phyloP scores from a whole-genome alignment of 1,140 invertebrate genomes.

The Tetranychus urticae region DNA sequence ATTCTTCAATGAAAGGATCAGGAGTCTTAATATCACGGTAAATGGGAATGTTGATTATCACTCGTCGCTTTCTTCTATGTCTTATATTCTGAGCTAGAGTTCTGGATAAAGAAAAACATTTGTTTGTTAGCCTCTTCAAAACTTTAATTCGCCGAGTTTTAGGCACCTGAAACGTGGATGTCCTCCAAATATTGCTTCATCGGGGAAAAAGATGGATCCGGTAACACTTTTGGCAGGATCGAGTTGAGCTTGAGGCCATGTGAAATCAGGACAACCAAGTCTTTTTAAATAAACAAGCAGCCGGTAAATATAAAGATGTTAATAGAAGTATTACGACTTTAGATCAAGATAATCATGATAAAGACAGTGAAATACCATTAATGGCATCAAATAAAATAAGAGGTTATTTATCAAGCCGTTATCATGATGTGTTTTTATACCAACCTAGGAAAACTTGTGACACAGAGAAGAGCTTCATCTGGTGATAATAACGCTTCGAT shows the following conservation, averaged over 20 bases:
- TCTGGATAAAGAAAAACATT: constrained; percentile 23
- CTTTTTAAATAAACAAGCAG: constrained; percentile 22
- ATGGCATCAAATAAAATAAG: no score
- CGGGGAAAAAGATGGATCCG: constrained; percentile 76
- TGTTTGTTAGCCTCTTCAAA: background rate
- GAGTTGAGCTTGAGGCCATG: constrained; percentile 44
- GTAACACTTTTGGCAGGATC: constrained; percentile 48
- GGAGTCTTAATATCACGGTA: constrained; percentile 62
- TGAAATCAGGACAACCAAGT: constrained; percentile 67
- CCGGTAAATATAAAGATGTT: background rate
- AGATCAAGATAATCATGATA: background rate
- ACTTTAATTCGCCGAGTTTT: background rate
- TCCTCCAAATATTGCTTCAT: constrained; percentile 70
- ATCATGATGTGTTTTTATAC: background rate
- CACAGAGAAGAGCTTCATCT: constrained; percentile 62
- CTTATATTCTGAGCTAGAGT: constrained; percentile 84
- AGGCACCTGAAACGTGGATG: constrained; percentile 64
- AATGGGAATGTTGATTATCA: constrained; percentile 84
- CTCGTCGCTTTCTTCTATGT: constrained; percentile 68
- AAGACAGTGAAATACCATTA: constrained; percentile 7
- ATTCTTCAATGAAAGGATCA: constrained; percentile 45
- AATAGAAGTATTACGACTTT: background rate
- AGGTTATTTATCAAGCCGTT: no score
- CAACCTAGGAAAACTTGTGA: constrained; percentile 79
- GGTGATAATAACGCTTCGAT: constrained; percentile 44